phyloP scores from a whole-genome alignment of 2,113 vertebrate species.

The Pomatostomus ruficeps region DNA sequence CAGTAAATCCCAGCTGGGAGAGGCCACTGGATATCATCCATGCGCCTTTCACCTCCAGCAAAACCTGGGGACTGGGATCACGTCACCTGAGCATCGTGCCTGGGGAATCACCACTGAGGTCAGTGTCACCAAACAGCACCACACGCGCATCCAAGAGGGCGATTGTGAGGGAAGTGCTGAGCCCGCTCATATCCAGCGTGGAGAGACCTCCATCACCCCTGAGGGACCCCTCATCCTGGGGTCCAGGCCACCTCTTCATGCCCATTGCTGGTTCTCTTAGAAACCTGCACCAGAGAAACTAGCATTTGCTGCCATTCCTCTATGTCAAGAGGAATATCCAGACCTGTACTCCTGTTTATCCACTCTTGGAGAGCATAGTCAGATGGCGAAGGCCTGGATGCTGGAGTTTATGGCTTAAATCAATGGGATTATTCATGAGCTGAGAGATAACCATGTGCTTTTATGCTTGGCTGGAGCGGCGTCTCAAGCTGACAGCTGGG shows the following conservation, averaged over 20 bases:
- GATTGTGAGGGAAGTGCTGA: not conserved
- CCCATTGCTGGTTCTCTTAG: not conserved
- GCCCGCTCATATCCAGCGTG: rapidly evolving
- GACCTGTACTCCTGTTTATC: not conserved
- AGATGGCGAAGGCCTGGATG: not conserved
- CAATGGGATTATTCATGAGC: slow-evolving; percentile 29
- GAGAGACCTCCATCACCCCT: not conserved
- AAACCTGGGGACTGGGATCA: not conserved
- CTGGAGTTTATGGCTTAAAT: slow-evolving; percentile 35
- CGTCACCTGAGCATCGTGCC: not conserved
- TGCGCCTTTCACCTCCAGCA: not conserved
- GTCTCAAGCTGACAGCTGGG: slow-evolving; percentile 57
- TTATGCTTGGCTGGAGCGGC: not conserved
- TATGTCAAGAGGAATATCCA: not conserved
- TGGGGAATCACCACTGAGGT: not conserved
- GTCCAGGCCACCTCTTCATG: not conserved
- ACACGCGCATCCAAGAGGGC: rapidly evolving
- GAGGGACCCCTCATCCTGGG: not conserved
- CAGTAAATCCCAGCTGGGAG: not conserved
- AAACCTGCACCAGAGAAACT: not conserved
- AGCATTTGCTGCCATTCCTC: not conserved
- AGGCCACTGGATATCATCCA: not conserved
- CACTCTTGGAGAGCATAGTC: not conserved
- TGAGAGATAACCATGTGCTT: slow-evolving; percentile 49
- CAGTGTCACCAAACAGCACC: not conserved